Evolutionary conservation across 2,797 vertebrate species (phyloP).

Genomic region (Pseudopleuronectes americanus): DNA sequence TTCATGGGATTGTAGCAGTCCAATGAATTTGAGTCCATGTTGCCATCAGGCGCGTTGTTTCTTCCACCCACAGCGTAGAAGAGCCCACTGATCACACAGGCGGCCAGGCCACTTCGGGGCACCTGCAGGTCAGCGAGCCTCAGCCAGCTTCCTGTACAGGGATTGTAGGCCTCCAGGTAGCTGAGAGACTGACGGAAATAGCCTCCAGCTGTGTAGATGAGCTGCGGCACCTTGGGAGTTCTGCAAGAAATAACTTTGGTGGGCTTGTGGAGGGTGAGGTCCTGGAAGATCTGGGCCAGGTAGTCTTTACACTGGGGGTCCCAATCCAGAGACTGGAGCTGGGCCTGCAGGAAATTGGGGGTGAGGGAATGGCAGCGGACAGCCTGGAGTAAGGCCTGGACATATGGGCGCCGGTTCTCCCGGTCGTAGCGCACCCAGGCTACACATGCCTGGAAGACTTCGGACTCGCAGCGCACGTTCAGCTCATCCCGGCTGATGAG

Average conservation of each 20-base stretch:
- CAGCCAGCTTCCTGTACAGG: conserved; percentile 86
- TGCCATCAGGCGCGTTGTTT: conserved; percentile 94
- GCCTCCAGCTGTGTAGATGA: conserved; percentile 93
- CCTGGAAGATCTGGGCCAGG: conserved; percentile 92
- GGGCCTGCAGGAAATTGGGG: conserved; percentile 92
- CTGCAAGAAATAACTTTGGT: conserved; percentile 84
- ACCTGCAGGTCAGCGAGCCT: conserved; percentile 89
- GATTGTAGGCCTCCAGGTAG: conserved; percentile 91
- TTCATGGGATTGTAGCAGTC: conserved; percentile 98
- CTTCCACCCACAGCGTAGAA: conserved; percentile 93
- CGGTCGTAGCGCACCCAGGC: conserved; percentile 94
- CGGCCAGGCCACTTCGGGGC: conserved; percentile 92
- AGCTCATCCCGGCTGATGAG: conserved; percentile 95
- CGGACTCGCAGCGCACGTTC: conserved; percentile 96
- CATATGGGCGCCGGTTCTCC: conserved; percentile 87
- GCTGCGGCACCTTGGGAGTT: conserved; percentile 90
- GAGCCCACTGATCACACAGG: conserved; percentile 92
- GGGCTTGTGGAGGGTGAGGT: conserved; percentile 94
- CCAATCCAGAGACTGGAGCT: conserved; percentile 91
- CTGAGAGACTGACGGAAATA: conserved; percentile 93
- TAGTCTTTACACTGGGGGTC: conserved; percentile 94
- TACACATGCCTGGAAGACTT: conserved; percentile 96
- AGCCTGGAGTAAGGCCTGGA: conserved; percentile 92
- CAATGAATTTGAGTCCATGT: conserved; percentile 91
- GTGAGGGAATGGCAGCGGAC: conserved; percentile 96